Percentiles rank a stretch among this genome's conserved stretches.
Conservation (phyloP, 2,113 vertebrate species). For the Marmota monax region DNA sequence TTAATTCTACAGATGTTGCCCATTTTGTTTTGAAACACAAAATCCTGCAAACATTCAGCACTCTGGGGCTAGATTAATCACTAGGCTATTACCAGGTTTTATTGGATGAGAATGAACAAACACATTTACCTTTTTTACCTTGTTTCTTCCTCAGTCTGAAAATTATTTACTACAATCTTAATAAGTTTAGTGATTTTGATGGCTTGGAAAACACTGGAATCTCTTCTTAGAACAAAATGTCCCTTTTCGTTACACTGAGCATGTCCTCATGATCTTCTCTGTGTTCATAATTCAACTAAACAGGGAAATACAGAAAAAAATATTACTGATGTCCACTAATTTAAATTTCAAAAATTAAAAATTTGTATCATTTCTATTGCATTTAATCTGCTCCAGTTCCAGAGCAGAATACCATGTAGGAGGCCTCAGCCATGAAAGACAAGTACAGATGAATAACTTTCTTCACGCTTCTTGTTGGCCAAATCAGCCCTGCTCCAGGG, state of each 20-base stretch:
- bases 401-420: not conserved
- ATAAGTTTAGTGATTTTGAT: not conserved
- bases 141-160: constrained; percentile 38
- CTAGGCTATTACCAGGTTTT: not conserved
- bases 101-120: not conserved
- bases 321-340: not conserved
- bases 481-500: constrained; percentile 63
- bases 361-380: not conserved
- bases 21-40: constrained; percentile 50
- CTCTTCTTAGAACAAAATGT: not conserved
- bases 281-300: not conserved
- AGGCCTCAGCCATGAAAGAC: not conserved
- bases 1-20: constrained; percentile 25
- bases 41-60: not conserved
- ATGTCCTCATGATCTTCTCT: not conserved
- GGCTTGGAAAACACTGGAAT: not conserved
- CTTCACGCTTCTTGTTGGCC: constrained; percentile 63
- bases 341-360: not conserved
- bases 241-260: not conserved
- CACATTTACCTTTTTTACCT: constrained; percentile 9
- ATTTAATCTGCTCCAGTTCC: not conserved
- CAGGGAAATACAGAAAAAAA: constrained; percentile 20
- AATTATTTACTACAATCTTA: constrained; percentile 24
- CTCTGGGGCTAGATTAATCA: not conserved
- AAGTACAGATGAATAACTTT: constrained; percentile 71